These are phyloP conservation scores for Cottus gobio DNA, from an alignment of 2,113 vertebrate species.

Conservation along the genomic window DNA sequence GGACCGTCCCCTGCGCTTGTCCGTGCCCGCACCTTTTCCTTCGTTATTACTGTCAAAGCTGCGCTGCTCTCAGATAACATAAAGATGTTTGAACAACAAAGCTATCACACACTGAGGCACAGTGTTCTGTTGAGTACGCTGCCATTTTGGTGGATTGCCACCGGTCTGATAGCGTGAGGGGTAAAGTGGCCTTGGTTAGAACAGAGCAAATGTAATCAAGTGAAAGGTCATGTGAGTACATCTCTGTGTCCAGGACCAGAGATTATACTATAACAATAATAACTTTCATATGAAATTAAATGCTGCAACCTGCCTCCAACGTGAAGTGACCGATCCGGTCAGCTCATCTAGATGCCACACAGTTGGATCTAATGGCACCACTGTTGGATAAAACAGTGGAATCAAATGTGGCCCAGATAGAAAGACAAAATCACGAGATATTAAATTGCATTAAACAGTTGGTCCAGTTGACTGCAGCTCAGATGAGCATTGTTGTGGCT, in stretches of 20 bases:
- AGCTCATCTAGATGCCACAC: neutral
- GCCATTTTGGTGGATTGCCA: conserved; percentile 33
- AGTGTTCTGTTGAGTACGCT: conserved; percentile 44
- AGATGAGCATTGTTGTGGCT: neutral
- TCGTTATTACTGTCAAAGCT: conserved; percentile 1
- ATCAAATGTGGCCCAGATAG: neutral
- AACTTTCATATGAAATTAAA: neutral
- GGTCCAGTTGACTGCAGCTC: neutral
- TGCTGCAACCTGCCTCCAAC: neutral
- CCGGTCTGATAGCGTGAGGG: conserved; percentile 57
- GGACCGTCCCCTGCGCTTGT: neutral
- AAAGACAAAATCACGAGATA: neutral
- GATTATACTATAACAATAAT: neutral
- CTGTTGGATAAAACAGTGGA: neutral
- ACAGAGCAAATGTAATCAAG: conserved; percentile 55
- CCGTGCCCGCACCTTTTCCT: conserved; percentile 11
- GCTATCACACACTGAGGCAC: conserved; percentile 56
- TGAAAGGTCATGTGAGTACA: conserved; percentile 51
- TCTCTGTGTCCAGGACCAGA: neutral
- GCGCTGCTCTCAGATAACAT: conserved; percentile 49
- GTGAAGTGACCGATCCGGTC: neutral
- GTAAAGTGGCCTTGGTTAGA: conserved; percentile 63
- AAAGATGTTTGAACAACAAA: conserved; percentile 48
- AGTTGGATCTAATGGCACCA: too few species aligned
- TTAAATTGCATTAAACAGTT: neutral